These are phyloP conservation scores for Tupaia chinensis DNA, from an alignment of 2,113 vertebrate species.

Conservation along the genomic window DNA sequence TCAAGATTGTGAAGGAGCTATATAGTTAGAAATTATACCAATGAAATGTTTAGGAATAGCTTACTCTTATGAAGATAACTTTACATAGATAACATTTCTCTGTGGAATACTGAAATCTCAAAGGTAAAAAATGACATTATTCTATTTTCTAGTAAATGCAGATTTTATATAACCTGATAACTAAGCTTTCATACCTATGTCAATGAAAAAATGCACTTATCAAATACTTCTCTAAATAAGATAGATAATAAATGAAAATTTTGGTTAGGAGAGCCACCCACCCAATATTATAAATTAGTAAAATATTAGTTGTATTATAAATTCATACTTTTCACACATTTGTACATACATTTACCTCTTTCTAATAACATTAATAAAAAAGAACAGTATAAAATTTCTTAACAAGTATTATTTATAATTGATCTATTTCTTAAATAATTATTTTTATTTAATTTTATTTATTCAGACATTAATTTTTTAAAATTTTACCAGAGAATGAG, in stretches of 20 bases:
- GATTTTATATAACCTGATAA: neutral
- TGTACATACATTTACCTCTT: neutral
- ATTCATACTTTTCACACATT: neutral
- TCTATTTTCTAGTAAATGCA: neutral
- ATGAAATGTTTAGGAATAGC: neutral
- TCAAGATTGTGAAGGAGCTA: neutral
- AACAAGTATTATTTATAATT: conserved; percentile 18
- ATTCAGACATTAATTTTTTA: too few relatives aligned
- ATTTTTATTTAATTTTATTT: too few relatives aligned
- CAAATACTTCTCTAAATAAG: conserved; percentile 11
- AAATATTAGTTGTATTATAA: conserved; percentile 28
- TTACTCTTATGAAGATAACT: neutral
- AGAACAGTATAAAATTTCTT: neutral
- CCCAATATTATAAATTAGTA: neutral
- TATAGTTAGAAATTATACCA: neutral
- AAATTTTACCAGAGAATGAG: too few relatives aligned
- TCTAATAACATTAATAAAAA: neutral
- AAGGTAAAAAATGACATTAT: neutral
- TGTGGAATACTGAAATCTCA: neutral
- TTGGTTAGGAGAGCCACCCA: neutral
- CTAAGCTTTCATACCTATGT: neutral
- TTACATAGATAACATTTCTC: neutral
- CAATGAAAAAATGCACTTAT: neutral
- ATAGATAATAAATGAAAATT: neutral
- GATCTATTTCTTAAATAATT: neutral